These are phyloP conservation scores for Rhombomys opimus DNA, from an alignment of 2,113 vertebrate genomes.

Conservation along the genomic window DNA sequence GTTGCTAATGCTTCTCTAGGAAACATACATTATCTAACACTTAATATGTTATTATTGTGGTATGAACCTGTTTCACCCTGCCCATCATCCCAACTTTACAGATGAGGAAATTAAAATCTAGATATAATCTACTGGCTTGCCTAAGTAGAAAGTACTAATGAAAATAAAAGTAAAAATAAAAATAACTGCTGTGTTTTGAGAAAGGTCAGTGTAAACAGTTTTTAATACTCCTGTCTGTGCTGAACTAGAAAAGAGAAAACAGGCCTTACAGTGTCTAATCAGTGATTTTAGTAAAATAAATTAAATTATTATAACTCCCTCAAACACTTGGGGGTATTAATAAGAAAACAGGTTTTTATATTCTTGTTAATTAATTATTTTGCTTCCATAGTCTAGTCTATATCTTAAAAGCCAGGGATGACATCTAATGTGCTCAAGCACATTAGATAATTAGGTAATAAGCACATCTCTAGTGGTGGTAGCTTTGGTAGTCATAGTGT, in stretches of 20 bases:
- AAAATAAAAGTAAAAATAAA: conserved; percentile 1
- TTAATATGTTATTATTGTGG: neutral
- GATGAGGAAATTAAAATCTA: neutral
- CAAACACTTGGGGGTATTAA: neutral
- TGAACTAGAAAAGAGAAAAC: conserved; percentile 43
- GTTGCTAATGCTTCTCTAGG: neutral
- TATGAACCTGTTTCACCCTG: neutral
- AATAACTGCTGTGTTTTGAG: neutral
- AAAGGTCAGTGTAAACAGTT: neutral
- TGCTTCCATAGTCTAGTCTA: neutral
- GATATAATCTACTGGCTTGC: neutral
- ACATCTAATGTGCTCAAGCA: neutral
- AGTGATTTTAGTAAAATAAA: neutral
- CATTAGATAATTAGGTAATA: neutral
- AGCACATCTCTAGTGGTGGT: neutral
- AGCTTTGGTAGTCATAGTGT: neutral
- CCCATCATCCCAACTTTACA: neutral
- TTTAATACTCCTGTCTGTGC: neutral
- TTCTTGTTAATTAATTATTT: neutral
- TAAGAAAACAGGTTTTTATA: neutral
- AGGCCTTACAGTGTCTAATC: neutral
- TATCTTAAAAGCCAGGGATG: neutral
- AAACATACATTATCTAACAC: neutral
- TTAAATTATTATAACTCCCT: neutral
- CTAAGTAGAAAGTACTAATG: neutral